phyloP scores from a whole-genome alignment of 2,113 vertebrate species.

The Fulmarus glacialis region DNA sequence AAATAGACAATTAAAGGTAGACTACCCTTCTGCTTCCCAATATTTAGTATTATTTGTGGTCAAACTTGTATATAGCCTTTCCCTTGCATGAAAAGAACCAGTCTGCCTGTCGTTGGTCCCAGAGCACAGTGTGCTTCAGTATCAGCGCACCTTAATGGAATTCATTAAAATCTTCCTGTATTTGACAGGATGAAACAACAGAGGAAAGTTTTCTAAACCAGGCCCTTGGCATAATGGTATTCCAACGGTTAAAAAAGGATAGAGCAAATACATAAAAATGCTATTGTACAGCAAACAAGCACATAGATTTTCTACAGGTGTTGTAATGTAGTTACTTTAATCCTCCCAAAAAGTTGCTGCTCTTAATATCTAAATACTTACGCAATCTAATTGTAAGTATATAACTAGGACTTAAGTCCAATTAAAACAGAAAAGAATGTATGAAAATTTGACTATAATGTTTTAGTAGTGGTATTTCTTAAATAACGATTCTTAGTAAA shows the following conservation, averaged over 20 bases:
- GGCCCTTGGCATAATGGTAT: background rate
- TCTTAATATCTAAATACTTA: background rate
- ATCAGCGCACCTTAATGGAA: background rate
- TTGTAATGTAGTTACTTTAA: background rate
- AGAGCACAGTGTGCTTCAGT: background rate
- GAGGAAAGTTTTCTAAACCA: background rate
- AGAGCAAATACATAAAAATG: background rate
- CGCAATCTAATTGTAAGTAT: background rate
- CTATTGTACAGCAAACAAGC: background rate
- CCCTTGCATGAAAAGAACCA: background rate
- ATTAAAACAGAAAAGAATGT: background rate
- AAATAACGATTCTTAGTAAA: background rate
- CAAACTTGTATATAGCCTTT: background rate
- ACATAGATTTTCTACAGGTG: background rate
- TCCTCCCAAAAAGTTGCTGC: fast-evolving
- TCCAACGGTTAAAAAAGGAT: background rate
- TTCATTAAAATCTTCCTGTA: background rate
- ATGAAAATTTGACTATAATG: background rate
- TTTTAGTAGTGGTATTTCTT: background rate
- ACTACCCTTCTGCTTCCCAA: background rate
- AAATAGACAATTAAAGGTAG: background rate
- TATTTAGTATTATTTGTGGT: background rate
- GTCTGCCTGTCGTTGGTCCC: background rate
- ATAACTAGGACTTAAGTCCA: background rate
- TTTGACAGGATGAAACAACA: background rate